Evolutionary conservation across 1,140 invertebrate genomes (phyloP), one percentile per base, ranked within the genome.

Genomic region (Drosophila prosaltans): DNA sequence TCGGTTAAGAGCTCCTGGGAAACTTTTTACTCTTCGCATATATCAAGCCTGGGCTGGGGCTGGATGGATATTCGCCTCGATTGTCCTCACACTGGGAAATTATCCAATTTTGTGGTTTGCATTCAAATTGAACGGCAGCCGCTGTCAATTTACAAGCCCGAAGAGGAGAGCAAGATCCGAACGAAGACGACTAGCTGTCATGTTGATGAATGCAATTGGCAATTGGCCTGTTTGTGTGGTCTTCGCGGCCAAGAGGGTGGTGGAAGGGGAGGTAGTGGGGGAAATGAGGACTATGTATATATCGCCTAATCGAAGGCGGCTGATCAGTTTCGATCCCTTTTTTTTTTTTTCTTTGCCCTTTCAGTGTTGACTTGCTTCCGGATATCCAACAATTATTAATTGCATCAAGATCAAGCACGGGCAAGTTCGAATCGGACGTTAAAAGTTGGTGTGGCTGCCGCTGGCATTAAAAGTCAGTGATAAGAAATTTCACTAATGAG

Each of bases 31-130:
- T 72, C 78, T 66, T 63, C 74, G 72, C 85, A 91, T 91, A 88
- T 88, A 88, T 88, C 32, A 36, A 36, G 32, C 4, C 6, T 3
- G 6, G 3, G 32, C 32, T 36, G 32, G 32, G 3, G 32, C 16
- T 16, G 16, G 16, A 16, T 16, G 16, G 16, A 16, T 16, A 36
- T 36, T 36, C 32, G 6, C 3, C 6, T 72, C 77, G 84, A 88
- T 88, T 89, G 88, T 77, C 16, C 16, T 16, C 16, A 16, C 90
- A 91, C 89, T 89, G 90, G 90, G 90, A 91, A 91, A 91, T 91
- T 91, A 91, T 91, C 90, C 89, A 91, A 91, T 91, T 91, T 91
- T 91, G 84, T 86, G 83, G 74, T 81, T 89, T 82, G 84, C 90
- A 91, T 91, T 91, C 81, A 91, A 91, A 89, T 91, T 84, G 73